A percentile compares a stretch with the other conserved stretches of the same genome.
phyloP scores from a whole-genome alignment of 1,140 invertebrate species.

The Aporrectodea caliginosa region DNA sequence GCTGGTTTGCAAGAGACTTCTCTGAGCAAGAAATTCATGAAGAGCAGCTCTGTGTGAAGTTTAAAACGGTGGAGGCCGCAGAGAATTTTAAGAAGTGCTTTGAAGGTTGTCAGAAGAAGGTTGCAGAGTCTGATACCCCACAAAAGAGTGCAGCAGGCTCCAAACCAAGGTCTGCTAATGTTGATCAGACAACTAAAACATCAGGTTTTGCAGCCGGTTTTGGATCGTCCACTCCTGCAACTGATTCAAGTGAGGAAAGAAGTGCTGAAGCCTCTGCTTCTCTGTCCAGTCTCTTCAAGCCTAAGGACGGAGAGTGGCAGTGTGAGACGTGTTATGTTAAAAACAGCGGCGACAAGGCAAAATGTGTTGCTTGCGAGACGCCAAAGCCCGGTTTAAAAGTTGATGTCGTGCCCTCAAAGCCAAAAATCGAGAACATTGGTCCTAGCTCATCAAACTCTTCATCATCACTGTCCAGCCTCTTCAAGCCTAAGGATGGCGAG shows the following conservation, averaged over 20 bases:
- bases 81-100: conserved; percentile 38
- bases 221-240: background rate
- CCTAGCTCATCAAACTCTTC: background rate
- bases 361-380: conserved; percentile 62
- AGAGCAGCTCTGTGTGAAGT: conserved; percentile 73
- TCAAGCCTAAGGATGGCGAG: conserved; percentile 67
- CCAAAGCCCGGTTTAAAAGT: conserved; percentile 36
- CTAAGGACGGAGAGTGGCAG: conserved; percentile 62
- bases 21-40: conserved; percentile 72
- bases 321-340: conserved; percentile 65
- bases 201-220: background rate
- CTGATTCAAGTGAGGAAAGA: background rate
- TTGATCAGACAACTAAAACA: background rate
- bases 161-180: background rate
- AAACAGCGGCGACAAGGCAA: conserved; percentile 61
- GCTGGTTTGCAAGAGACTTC: conserved; percentile 62
- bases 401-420: background rate
- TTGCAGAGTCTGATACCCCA: background rate
- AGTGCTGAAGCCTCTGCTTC: background rate
- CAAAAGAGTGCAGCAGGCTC: conserved; percentile 3
- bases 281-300: conserved; percentile 61
- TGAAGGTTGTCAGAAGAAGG: conserved; percentile 35
- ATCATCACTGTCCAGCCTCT: conserved; percentile 44
- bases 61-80: conserved; percentile 74
- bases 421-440: background rate